Evolutionary conservation across 2,888 invertebrate genomes (phyloP), one percentile per base, ranked within the genome.

Genomic region (Drosophila differens): DNA sequence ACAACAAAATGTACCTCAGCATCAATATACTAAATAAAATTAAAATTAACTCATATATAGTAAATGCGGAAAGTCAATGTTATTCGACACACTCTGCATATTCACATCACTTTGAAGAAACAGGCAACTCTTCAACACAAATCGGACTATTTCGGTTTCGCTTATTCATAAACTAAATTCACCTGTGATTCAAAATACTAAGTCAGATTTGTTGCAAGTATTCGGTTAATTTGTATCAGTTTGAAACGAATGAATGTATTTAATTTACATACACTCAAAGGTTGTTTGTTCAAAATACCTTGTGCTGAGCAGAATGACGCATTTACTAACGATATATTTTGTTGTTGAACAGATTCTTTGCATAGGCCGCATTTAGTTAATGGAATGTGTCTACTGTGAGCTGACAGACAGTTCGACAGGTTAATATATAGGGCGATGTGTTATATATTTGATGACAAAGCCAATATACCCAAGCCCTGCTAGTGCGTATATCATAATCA

Each of bases 401-500:
- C 22, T 74, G 62, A 68, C 58, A 60, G 80, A 63, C 75, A 63
- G n/a, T 59, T 62, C 44, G 74, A 59, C 61, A 49, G 35, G 28
- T 44, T 44, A 41, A 41, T 55, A 59, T 14, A 37, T n/a, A 25
- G 16, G 14, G 12, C 10, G 32, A 0, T 35, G 10, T 52, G 54
- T 65, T 71, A 70, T 58, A 57, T 59, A 49, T 54, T 72, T 61
- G 33, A 60, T 81, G 74, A 69, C 49, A 63, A 53, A 73, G 82
- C 79, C 53, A 82, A 82, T 79, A 74, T 79, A 57, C 82, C 79
- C 79, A 14, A 39, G 19, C 44, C 51, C 4, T 19, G 37, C 37
- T 33, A 41, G 35, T 62, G 57, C 35, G 39, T 68, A 67, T 75
- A 75, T 75, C 76, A 82, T 81, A 85, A 90, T 74, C 76, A 90